Evolutionary conservation across 2,113 vertebrate genomes (phyloP).

Genomic region (Mastomys natalensis): DNA sequence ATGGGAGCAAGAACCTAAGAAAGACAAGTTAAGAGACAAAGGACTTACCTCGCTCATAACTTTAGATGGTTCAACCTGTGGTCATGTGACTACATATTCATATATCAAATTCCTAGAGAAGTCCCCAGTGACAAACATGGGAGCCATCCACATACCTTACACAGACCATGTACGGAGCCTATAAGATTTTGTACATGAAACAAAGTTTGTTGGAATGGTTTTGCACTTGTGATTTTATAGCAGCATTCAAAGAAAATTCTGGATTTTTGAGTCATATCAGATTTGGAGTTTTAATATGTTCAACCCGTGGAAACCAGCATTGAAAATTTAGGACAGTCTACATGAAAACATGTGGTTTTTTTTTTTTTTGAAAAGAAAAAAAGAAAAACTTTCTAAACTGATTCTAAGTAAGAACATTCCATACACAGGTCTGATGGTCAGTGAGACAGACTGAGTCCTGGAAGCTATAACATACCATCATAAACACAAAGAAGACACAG

Average conservation of each 20-base stretch:
- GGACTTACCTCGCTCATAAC: neutral
- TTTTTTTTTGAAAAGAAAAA: no score
- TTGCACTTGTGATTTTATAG: neutral
- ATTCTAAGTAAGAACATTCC: neutral
- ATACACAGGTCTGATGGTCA: no score
- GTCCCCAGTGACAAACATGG: neutral
- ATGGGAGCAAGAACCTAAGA: neutral
- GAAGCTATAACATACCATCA: neutral
- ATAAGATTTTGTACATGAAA: neutral
- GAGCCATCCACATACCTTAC: neutral
- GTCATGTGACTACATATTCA: neutral
- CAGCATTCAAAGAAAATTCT: neutral
- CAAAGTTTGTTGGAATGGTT: neutral
- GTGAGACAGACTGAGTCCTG: accelerated
- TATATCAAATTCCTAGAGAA: neutral
- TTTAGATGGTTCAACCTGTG: neutral
- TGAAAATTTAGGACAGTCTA: neutral
- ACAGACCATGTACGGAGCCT: neutral
- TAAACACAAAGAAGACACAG: neutral
- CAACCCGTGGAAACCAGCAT: neutral
- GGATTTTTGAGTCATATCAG: neutral
- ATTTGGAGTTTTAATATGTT: neutral
- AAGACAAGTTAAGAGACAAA: neutral
- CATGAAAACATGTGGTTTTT: neutral
- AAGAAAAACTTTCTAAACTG: neutral